A percentile compares a stretch with the other conserved stretches of the same genome.
Conservation (phyloP, 2,113 vertebrate genomes). For the Tragelaphus buxtoni region DNA sequence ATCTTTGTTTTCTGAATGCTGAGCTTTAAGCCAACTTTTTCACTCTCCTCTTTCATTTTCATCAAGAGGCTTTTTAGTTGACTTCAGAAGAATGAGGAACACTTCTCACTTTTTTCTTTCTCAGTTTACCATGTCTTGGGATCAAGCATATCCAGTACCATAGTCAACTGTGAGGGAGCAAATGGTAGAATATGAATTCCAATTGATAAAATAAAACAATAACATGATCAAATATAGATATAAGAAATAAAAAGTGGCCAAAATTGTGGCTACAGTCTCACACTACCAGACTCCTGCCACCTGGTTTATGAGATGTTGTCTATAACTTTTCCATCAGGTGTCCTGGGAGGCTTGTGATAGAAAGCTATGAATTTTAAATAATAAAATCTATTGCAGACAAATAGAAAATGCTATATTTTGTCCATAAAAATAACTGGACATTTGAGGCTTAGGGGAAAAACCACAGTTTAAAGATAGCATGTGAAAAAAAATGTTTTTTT, state of each 20-base stretch:
- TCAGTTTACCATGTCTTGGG: too few species aligned
- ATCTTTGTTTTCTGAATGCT: too few species aligned
- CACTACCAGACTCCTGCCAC: fast-evolving
- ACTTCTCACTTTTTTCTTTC: too few species aligned
- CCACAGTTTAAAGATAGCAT: not conserved
- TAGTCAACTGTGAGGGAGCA: too few species aligned
- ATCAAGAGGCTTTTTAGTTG: too few species aligned
- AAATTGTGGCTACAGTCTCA: not conserved
- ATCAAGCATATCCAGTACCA: too few species aligned
- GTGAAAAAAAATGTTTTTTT: not conserved
- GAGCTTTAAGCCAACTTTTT: too few species aligned
- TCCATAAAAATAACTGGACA: not conserved
- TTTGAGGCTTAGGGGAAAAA: not conserved
- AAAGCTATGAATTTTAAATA: not conserved
- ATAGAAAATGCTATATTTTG: not conserved
- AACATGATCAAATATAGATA: not conserved
- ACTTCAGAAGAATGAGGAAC: too few species aligned
- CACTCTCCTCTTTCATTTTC: too few species aligned
- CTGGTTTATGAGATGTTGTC: not conserved
- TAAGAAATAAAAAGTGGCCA: not conserved
- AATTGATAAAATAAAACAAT: too few species aligned
- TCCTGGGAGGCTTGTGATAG: not conserved
- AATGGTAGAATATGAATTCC: too few species aligned
- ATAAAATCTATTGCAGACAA: not conserved
- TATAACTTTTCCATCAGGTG: not conserved